phyloP scores from a whole-genome alignment of 1,140 invertebrate species.

The Nasonia giraulti region DNA sequence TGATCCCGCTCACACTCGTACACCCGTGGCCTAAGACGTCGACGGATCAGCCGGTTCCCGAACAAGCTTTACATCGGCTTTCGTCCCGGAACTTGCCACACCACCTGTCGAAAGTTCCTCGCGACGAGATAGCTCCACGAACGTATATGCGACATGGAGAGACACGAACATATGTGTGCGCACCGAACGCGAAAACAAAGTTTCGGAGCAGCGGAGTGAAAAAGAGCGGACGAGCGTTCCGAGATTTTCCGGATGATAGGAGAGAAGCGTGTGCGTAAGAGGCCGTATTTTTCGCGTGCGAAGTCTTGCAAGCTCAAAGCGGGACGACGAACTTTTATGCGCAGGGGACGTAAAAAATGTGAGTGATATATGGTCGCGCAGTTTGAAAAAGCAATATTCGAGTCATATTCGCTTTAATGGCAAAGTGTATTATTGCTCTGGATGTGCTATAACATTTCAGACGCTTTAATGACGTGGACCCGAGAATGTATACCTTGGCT shows the following conservation, averaged over 20 bases:
- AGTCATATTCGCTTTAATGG: not conserved
- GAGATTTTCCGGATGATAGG: not conserved
- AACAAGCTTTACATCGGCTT: conserved; percentile 35
- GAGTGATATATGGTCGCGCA: not conserved
- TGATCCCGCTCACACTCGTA: not conserved
- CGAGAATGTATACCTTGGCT: no score
- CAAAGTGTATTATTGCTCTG: not conserved
- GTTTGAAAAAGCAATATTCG: conserved; percentile 3
- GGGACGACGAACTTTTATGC: not conserved
- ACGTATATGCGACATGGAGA: not conserved
- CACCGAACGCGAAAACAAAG: not conserved
- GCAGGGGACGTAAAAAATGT: not conserved
- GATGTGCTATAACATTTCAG: not conserved
- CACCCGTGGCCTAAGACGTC: not conserved
- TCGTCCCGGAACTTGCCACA: not conserved
- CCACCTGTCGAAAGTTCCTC: conserved; percentile 14
- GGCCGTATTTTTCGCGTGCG: not conserved
- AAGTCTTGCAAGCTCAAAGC: not conserved
- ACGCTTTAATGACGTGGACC: not conserved
- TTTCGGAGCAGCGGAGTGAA: not conserved
- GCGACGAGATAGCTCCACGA: not conserved
- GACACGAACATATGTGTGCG: not conserved
- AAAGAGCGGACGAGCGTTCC: not conserved
- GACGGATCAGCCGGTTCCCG: not conserved
- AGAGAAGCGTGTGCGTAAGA: not conserved